Base-by-base conservation (phyloP, 2,888 invertebrate species). In the Zele albiditarsus region DNA sequence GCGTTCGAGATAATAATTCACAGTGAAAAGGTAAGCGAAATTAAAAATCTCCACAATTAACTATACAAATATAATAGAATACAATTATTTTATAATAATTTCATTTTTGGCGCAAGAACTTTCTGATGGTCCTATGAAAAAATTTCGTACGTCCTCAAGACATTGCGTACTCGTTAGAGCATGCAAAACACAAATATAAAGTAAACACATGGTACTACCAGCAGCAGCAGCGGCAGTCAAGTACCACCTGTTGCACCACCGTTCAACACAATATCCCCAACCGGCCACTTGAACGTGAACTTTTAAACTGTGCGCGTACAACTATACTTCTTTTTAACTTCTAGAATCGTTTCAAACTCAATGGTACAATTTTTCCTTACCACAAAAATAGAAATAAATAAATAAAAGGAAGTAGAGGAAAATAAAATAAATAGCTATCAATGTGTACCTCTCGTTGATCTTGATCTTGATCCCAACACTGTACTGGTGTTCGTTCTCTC, bases 181-280 rank as follows among this genome's bases (percentile, higher is more conserved):
- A 20, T 20, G 53, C 53, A 53, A 53, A n/a, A 6, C 20, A 53
- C 20, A 20, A 53, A 53, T 20, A 53, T 20, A 53, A 53, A 53
- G 20, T 53, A 20, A 53, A 53, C 20, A 53, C 53, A 53, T 20
- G n/a, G n/a, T 16, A 46, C 46, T 16, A 46, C 46, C n/a, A 46
- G 20, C n/a, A 20, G 53, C 53, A 53, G 20, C 20, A 53, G 53
- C 53, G 20, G 53, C 53, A 53, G 20, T 53, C 8, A 53, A 68
- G 57, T 68, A 68, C 49, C 68, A 68, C 68, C 68, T 68, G 68
- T 68, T 68, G 68, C 68, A 68, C 53, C 8, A 53, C 10, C 8
- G 53, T 20, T 20, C 53, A 53, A 20, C 53, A 53, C 53, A 53
- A 53, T 53, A 53, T 53, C 6, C 53, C 20, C 38, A 23, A 33